Percentiles rank a stretch among this genome's conserved stretches.
Evolutionary conservation across 2,888 invertebrate species (phyloP).

Genomic region (Aspidapion aeneum): DNA sequence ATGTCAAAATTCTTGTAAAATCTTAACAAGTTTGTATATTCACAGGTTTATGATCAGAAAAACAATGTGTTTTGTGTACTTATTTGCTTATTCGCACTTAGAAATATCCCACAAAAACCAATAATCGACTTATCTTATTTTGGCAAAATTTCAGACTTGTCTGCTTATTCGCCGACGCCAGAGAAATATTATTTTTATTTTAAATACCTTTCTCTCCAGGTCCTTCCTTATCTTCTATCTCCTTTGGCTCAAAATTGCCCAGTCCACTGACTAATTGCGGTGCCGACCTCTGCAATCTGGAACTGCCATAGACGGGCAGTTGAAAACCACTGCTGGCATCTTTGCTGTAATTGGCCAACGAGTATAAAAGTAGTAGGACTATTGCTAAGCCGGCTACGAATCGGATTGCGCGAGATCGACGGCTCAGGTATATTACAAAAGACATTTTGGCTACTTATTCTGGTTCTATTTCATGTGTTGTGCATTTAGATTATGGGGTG

Average conservation of each 20-base stretch:
- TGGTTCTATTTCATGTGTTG: neutral
- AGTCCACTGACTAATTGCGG: conserved; percentile 49
- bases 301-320: neutral
- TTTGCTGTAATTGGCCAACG: conserved; percentile 59
- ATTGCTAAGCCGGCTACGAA: conserved; percentile 26
- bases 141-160: too few species aligned
- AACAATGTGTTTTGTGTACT: too few species aligned
- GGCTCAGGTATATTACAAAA: conserved; percentile 27
- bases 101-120: too few species aligned
- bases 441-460: conserved; percentile 21
- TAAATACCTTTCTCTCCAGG: conserved; percentile 79
- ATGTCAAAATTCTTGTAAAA: too few species aligned
- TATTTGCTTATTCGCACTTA: too few species aligned
- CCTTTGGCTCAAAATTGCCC: conserved; percentile 85
- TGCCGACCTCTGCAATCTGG: conserved; percentile 22
- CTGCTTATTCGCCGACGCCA: too few species aligned
- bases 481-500: neutral
- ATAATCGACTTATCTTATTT: too few species aligned
- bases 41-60: too few species aligned
- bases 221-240: conserved; percentile 57
- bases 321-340: conserved; percentile 38
- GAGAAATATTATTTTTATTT: too few species aligned
- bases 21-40: too few species aligned
- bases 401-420: conserved; percentile 32
- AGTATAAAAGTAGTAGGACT: conserved; percentile 51